Percentiles rank a stretch among this genome's conserved stretches.
phyloP scores from a whole-genome alignment of 2,888 invertebrate genomes.

The Eudemis profundana region DNA sequence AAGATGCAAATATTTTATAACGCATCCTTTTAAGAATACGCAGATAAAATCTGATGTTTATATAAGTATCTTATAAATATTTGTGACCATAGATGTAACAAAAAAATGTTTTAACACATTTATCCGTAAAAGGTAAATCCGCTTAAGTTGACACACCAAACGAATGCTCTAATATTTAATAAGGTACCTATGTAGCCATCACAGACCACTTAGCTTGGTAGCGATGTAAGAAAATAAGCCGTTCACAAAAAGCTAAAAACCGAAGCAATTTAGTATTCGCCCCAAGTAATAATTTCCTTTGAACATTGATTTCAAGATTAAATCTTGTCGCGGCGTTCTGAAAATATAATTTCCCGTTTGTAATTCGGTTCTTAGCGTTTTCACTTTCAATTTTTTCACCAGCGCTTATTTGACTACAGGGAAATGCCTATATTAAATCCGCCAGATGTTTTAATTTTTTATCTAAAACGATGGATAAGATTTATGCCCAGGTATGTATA shows the following conservation, averaged over 20 bases:
- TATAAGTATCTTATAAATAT: not conserved
- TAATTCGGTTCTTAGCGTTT: slow-evolving; percentile 21
- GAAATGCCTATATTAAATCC: slow-evolving; percentile 1
- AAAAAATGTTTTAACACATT: not conserved
- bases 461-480: not conserved
- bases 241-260: slow-evolving; percentile 8
- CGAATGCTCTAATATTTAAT: not conserved
- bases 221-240: not conserved
- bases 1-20: slow-evolving; percentile 7
- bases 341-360: slow-evolving; percentile 38
- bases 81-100: not conserved
- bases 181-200: slow-evolving; percentile 3
- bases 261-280: slow-evolving; percentile 17
- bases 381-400: slow-evolving; percentile 2
- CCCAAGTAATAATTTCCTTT: slow-evolving; percentile 33
- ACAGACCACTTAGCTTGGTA: no score
- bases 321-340: slow-evolving; percentile 34
- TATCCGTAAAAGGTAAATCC: slow-evolving; percentile 2
- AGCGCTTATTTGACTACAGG: slow-evolving; percentile 8
- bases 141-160: slow-evolving; percentile 7
- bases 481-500: no score
- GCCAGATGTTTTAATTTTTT: not conserved
- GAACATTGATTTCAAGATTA: slow-evolving; percentile 41
- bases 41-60: not conserved
- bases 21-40: not conserved